Conservation (phyloP, 2,113 vertebrate species). For the Hystrix brachyura region DNA sequence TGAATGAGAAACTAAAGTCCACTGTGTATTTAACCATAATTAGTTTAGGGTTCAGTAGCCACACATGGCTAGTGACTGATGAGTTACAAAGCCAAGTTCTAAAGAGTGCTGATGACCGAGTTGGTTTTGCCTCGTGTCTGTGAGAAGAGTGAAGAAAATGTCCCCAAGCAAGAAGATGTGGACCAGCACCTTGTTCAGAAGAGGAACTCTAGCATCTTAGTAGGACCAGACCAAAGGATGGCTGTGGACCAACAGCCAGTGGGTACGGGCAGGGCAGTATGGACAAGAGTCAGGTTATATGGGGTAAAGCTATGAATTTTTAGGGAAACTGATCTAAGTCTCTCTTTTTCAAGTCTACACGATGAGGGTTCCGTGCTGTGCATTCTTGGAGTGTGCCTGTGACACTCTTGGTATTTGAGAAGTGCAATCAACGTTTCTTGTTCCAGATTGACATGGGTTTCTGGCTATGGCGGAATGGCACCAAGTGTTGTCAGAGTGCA, state of each 20-base stretch:
- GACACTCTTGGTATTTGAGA: not conserved
- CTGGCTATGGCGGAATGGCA: not conserved
- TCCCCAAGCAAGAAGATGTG: not conserved
- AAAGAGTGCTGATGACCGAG: not conserved
- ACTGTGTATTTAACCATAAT: not conserved
- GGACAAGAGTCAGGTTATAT: not conserved
- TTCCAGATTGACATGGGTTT: not conserved
- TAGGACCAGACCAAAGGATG: not conserved
- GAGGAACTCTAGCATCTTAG: not conserved
- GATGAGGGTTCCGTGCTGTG: no score
- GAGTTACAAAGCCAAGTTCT: not conserved
- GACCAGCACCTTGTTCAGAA: not conserved
- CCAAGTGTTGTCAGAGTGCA: not conserved
- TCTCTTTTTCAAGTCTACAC: not conserved
- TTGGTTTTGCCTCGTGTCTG: not conserved
- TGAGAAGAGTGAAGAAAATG: not conserved
- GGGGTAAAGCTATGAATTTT: not conserved
- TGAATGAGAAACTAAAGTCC: not conserved
- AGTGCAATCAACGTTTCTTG: not conserved
- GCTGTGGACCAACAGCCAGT: not conserved
- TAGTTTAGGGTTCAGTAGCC: not conserved
- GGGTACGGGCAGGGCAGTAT: rapidly evolving
- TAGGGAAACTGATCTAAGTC: no score
- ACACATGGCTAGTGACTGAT: no score
- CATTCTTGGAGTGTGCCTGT: not conserved